phyloP scores from a whole-genome alignment of 2,888 invertebrate species.

The Orchesellides sinensis region DNA sequence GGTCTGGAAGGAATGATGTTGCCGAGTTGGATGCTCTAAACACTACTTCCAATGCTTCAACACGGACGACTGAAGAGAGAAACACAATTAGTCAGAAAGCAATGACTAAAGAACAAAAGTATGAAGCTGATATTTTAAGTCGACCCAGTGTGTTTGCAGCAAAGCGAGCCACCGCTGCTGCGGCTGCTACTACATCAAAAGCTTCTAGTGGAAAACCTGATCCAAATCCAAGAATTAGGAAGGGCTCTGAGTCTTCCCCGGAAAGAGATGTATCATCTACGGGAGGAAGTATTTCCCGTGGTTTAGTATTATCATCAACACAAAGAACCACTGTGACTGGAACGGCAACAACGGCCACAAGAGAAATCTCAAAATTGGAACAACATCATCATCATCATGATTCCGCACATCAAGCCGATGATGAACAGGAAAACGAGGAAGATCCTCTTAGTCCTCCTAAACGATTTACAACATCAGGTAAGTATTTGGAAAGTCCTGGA shows the following conservation, averaged over 20 bases:
- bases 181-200: not conserved
- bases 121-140: constrained; percentile 73
- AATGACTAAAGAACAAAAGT: constrained; percentile 66
- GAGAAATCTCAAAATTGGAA: not conserved
- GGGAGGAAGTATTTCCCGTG: not conserved
- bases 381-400: not conserved
- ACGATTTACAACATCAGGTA: constrained; percentile 44
- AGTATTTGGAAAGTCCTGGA: constrained; percentile 78
- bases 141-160: constrained; percentile 68
- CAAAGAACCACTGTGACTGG: not conserved
- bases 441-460: constrained; percentile 65
- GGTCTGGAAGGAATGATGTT: not conserved
- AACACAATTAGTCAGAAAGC: not conserved
- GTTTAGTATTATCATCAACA: not conserved
- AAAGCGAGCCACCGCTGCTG: constrained; percentile 47
- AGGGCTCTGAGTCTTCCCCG: constrained; percentile 65
- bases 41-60: no score
- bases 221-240: constrained; percentile 67
- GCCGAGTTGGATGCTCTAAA: constrained; percentile 28
- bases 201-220: constrained; percentile 41
- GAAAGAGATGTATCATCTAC: constrained; percentile 50
- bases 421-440: constrained; percentile 61
- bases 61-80: not conserved
- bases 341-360: not conserved
- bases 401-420: constrained; percentile 23